Evolutionary conservation across 2,797 vertebrate genomes (phyloP).

Genomic region (Atherinosoma microstoma): DNA sequence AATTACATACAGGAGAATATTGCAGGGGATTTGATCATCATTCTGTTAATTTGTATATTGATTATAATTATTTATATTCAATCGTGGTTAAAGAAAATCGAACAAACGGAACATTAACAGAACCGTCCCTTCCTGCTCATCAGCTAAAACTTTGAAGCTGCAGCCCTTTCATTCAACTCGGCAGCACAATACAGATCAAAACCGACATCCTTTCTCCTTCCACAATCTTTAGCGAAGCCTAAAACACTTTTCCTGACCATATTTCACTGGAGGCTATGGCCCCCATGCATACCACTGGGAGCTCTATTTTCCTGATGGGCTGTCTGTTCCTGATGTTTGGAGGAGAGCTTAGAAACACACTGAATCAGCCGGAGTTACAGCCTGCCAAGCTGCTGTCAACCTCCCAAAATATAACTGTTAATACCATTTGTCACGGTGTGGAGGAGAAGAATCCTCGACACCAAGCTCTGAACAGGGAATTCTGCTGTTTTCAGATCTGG

Average conservation of each 20-base stretch:
- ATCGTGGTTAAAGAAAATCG: no score
- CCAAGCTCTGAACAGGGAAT: slow-evolving; percentile 2
- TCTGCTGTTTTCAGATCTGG: slow-evolving; percentile 27
- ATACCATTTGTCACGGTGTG: slow-evolving; percentile 52
- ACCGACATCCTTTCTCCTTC: not conserved
- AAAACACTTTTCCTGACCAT: slow-evolving; percentile 22
- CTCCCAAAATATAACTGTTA: slow-evolving; percentile 61
- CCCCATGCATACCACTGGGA: slow-evolving; percentile 10
- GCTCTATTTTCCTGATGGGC: slow-evolving; percentile 36
- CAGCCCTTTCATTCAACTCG: not conserved
- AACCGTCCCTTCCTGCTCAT: not conserved
- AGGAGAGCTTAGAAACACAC: slow-evolving; percentile 54
- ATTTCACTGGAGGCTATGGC: slow-evolving; percentile 21
- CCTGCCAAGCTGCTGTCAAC: slow-evolving; percentile 59
- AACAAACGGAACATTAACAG: not conserved
- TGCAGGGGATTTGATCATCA: not conserved
- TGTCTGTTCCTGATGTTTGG: slow-evolving; percentile 45
- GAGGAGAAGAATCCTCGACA: slow-evolving; percentile 24
- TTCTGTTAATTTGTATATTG: not conserved
- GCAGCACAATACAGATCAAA: slow-evolving; percentile 15
- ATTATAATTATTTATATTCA: no score
- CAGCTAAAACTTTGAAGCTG: not conserved
- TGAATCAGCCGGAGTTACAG: slow-evolving; percentile 56
- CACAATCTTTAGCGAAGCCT: not conserved
- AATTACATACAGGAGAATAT: no score